These are phyloP conservation scores for Tetragnatha montana DNA, from an alignment of 2,888 invertebrate genomes.

Conservation along the genomic window DNA sequence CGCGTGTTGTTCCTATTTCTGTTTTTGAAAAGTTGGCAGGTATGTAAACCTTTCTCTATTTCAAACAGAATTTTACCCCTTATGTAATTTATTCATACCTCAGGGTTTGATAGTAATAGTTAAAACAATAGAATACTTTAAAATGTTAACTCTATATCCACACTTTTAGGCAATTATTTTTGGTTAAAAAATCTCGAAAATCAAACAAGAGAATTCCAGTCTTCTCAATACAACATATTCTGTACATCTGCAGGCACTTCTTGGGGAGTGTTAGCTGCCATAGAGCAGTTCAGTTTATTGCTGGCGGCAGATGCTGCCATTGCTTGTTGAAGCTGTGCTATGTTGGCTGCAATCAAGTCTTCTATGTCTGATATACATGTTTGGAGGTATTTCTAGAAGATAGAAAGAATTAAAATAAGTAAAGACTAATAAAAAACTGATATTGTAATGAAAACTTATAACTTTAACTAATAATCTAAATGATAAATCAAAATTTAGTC, in stretches of 20 bases:
- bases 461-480: too few relatives aligned
- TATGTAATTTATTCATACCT: too few relatives aligned
- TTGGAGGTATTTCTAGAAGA: slow-evolving; percentile 60
- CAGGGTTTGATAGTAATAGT: too few relatives aligned
- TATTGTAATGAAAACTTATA: too few relatives aligned
- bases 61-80: too few relatives aligned
- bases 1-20: too few relatives aligned
- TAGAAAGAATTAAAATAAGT: neutral
- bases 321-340: slow-evolving; percentile 62
- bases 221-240: slow-evolving; percentile 58
- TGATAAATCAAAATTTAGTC: too few relatives aligned
- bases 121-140: neutral
- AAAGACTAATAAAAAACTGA: neutral
- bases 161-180: slow-evolving; percentile 1
- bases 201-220: slow-evolving; percentile 13
- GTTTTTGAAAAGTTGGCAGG: neutral
- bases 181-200: slow-evolving; percentile 27
- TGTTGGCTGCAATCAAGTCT: slow-evolving; percentile 55
- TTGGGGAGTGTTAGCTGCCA: slow-evolving; percentile 42
- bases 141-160: slow-evolving; percentile 36
- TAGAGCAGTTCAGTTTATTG: slow-evolving; percentile 56
- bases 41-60: neutral
- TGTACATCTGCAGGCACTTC: slow-evolving; percentile 60
- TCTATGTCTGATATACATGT: slow-evolving; percentile 60
- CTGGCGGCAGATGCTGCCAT: slow-evolving; percentile 24